Evolutionary conservation across 2,797 vertebrate species (phyloP).

Genomic region (Pipistrellus kuhlii): DNA sequence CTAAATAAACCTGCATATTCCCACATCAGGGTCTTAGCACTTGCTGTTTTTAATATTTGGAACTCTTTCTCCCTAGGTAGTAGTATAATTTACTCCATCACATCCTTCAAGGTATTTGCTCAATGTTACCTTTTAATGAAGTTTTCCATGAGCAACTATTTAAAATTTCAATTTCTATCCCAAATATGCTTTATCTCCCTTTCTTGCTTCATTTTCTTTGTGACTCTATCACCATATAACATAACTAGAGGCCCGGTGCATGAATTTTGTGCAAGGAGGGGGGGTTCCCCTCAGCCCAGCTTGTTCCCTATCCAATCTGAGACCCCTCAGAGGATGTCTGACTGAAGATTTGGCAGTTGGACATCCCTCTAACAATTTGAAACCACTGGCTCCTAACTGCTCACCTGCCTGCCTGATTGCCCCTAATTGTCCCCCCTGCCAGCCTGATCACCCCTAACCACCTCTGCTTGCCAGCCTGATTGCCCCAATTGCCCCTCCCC

Average conservation of each 20-base stretch:
- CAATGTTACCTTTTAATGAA: background rate
- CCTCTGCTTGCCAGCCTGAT: no score
- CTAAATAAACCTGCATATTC: background rate
- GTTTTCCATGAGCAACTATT: constrained; percentile 6
- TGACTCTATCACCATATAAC: background rate
- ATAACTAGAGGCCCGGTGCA: background rate
- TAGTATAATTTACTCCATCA: background rate
- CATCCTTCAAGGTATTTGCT: background rate
- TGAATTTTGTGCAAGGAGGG: no score
- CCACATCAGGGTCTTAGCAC: background rate
- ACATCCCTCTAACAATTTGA: no score
- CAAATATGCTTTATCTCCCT: background rate
- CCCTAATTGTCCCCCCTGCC: no score
- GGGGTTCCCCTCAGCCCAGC: no score
- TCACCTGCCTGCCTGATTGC: no score
- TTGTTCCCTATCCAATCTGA: no score
- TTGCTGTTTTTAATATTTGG: background rate
- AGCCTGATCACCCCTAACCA: no score
- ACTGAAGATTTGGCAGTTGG: no score
- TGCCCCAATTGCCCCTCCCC: no score
- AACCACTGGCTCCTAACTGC: no score
- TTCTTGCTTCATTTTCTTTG: background rate
- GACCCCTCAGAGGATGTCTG: no score
- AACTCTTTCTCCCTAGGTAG: background rate
- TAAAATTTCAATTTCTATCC: background rate